These are phyloP conservation scores for Scalopus aquaticus DNA, from an alignment of 2,113 vertebrate species.

Conservation along the genomic window DNA sequence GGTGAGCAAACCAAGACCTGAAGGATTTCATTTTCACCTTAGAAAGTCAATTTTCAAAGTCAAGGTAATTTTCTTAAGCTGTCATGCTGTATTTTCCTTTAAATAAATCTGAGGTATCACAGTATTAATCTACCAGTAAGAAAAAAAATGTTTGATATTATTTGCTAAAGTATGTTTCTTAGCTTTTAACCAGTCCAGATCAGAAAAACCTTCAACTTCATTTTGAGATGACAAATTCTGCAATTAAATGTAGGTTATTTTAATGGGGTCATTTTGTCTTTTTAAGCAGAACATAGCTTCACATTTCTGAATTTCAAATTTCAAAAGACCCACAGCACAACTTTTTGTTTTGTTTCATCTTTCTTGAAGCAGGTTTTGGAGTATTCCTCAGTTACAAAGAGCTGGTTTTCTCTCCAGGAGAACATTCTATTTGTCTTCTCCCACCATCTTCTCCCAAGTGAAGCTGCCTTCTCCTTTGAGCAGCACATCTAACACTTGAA, in stretches of 20 bases:
- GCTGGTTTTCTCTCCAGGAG: background rate
- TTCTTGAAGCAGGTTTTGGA: background rate
- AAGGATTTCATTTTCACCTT: conserved; percentile 65
- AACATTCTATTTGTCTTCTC: background rate
- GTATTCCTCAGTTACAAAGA: background rate
- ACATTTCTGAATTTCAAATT: background rate
- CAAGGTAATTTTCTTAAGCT: conserved; percentile 75
- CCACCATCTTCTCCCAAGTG: background rate
- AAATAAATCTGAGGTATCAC: conserved; percentile 76
- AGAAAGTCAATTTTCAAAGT: conserved; percentile 77
- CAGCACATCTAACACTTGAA: background rate
- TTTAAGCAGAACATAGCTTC: conserved; percentile 39
- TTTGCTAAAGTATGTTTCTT: conserved; percentile 55
- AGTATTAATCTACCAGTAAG: conserved; percentile 67
- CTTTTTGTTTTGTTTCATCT: background rate
- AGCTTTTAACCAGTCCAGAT: conserved; percentile 64
- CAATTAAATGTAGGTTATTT: conserved; percentile 45
- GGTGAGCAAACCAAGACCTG: conserved; percentile 63
- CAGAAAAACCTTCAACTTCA: conserved; percentile 60
- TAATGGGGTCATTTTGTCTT: background rate
- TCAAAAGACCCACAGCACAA: background rate
- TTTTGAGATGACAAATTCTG: conserved; percentile 47
- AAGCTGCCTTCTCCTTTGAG: background rate
- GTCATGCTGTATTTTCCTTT: conserved; percentile 62
- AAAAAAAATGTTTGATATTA: conserved; percentile 44